Evolutionary conservation across 2,888 invertebrate genomes (phyloP).

Genomic region (Amphipoea lucens): DNA sequence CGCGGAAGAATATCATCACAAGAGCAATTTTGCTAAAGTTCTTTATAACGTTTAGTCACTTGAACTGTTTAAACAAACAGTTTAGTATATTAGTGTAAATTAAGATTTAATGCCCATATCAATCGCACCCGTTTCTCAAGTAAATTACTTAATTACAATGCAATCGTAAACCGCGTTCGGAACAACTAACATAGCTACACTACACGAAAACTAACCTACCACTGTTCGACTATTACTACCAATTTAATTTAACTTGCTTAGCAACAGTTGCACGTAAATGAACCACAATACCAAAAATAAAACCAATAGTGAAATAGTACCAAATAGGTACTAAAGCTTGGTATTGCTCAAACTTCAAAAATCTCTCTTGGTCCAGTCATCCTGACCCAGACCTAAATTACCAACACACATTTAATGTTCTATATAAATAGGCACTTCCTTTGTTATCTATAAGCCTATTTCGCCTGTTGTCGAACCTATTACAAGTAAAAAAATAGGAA

Average conservation of each 20-base stretch:
- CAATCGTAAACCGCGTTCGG: constrained; percentile 9
- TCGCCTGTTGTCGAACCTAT: neutral
- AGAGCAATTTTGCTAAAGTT: neutral
- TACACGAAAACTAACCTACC: constrained; percentile 11
- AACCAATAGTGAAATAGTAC: too few species aligned
- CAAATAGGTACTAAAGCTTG: too few species aligned
- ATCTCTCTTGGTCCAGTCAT: too few species aligned
- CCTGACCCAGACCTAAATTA: too few species aligned
- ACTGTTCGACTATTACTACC: neutral
- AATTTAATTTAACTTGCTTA: constrained; percentile 24
- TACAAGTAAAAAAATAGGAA: too few species aligned
- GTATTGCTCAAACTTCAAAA: too few species aligned
- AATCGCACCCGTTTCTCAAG: neutral
- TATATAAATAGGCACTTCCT: neutral
- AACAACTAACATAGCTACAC: constrained; percentile 1
- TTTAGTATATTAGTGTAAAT: neutral
- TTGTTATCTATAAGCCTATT: neutral
- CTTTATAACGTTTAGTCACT: neutral
- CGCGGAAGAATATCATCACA: neutral
- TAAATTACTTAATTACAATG: constrained; percentile 7
- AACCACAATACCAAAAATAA: too few species aligned
- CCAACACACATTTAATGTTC: constrained; percentile 4
- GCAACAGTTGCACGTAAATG: constrained; percentile 18
- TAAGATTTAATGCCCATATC: neutral
- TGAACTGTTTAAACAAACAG: neutral